Base-by-base conservation (phyloP, 2,113 vertebrate species). In the Mionectes macconnelli region DNA sequence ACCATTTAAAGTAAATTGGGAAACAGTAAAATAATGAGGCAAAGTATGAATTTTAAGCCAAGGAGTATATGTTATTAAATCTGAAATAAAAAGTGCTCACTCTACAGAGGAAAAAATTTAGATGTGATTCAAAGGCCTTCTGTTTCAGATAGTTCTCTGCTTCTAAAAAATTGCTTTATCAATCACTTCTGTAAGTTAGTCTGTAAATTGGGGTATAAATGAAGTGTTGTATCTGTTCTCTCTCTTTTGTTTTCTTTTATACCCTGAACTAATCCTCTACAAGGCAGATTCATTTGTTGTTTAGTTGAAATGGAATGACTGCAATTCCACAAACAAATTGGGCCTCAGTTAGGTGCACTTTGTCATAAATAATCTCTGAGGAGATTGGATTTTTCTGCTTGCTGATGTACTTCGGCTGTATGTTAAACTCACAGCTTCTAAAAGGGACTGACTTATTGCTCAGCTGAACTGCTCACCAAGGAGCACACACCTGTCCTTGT, bases 321-420 rank as follows among this genome's bases (percentile, higher is more conserved):
- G 93, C 94, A 97, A 95, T 98, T 97, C 96, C 92, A 93, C 93
- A 97, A 98, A 98, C 97, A 98, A 98, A 98, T 98, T 98, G 91
- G 93, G 80, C 95, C 82, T 97, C 87, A 63, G 89, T 97, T 97
- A 96, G 92, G 80, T 95, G 84, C 72, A 68, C 86, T 97, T 97
- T 97, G 96, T 97, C 97, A 96, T 98, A 98, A 98, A 98, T 98
- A 97, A 98, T 97, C 93, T 76, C 76, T 77, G 87, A 94, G 93
- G 93, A 97, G 96, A 97, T 94, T 96, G 96, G 95, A 93, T 97
- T 97, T 97, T 96, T 94, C 83, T 97, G 87, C 90, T 93, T 80
- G 89, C 60, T 85, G 92, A 86, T 93, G 49, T 50, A 72, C 94
- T 94, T 97, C 88, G 91, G 68, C 91, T 94, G 62, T 90, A 83